These are phyloP conservation scores for Polylopha cassiicola DNA, from an alignment of 2,888 invertebrate species.

Conservation along the genomic window DNA sequence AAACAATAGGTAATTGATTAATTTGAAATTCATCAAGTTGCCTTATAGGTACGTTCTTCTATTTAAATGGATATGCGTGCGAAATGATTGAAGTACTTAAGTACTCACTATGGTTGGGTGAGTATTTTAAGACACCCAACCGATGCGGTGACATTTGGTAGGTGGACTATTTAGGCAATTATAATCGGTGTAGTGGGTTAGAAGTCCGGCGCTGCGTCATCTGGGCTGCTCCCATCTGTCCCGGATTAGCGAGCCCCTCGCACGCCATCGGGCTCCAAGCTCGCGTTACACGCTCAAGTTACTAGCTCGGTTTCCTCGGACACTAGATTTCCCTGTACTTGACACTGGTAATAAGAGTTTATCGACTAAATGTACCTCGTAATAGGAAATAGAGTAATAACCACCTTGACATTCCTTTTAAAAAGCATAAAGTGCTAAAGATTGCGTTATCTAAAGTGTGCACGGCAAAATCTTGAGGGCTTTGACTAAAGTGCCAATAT, in stretches of 20 bases:
- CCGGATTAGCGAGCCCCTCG: constrained; percentile 49
- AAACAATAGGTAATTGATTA: constrained; percentile 21
- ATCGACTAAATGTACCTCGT: no score
- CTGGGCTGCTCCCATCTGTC: constrained; percentile 53
- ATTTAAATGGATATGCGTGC: constrained; percentile 8
- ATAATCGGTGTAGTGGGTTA: constrained; percentile 71
- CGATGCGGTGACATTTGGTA: constrained; percentile 55
- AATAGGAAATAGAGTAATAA: constrained; percentile 30
- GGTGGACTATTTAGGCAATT: constrained; percentile 55
- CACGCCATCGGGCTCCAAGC: constrained; percentile 52
- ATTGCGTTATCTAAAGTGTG: constrained; percentile 39
- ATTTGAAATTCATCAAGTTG: constrained; percentile 7
- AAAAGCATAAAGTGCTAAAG: constrained; percentile 35
- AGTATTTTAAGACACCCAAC: background rate
- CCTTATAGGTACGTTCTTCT: background rate
- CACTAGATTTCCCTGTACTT: no score
- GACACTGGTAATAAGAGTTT: no score
- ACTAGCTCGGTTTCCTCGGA: constrained; percentile 41
- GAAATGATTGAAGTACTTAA: constrained; percentile 1
- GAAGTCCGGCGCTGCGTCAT: constrained; percentile 65
- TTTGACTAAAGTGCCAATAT: constrained; percentile 28
- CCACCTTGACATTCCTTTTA: constrained; percentile 40
- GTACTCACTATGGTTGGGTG: background rate
- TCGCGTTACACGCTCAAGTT: constrained; percentile 55
- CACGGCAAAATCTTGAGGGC: constrained; percentile 30